Evolutionary conservation across 2,797 vertebrate species (phyloP).

Genomic region (Aulostomus chinensis): DNA sequence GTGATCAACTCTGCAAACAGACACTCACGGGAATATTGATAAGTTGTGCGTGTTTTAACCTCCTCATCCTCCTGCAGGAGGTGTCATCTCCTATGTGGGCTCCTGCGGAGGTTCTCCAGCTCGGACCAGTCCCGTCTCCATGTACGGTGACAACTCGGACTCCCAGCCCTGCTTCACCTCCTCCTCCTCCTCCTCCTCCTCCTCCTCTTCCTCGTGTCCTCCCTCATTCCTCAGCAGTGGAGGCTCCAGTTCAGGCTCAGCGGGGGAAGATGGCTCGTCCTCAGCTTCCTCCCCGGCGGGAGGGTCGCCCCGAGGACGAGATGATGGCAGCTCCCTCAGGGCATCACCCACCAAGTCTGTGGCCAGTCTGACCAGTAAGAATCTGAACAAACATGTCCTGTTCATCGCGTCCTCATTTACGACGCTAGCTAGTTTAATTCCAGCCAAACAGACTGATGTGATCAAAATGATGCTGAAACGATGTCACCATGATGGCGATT

Average conservation of each 20-base stretch:
- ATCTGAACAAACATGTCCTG: too few relatives aligned
- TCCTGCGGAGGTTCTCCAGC: conserved; percentile 27
- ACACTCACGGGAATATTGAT: too few relatives aligned
- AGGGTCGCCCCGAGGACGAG: conserved; percentile 37
- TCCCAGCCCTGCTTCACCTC: too few relatives aligned
- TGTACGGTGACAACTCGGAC: conserved; percentile 55
- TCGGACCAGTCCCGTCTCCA: conserved; percentile 49
- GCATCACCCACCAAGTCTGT: conserved; percentile 41
- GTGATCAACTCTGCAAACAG: too few relatives aligned
- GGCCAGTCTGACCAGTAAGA: conserved; percentile 57
- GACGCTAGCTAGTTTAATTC: too few relatives aligned
- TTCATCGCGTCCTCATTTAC: too few relatives aligned
- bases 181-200: too few relatives aligned
- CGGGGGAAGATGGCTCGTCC: conserved; percentile 46
- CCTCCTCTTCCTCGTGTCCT: neutral
- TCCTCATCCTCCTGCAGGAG: conserved; percentile 40
- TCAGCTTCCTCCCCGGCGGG: conserved; percentile 41
- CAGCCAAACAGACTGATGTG: too few relatives aligned
- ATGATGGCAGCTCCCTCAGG: conserved; percentile 20
- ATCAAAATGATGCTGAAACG: too few relatives aligned
- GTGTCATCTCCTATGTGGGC: conserved; percentile 59
- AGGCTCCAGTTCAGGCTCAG: conserved; percentile 39
- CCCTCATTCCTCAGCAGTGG: conserved; percentile 22
- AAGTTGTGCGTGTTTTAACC: too few relatives aligned
- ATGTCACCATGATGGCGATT: too few relatives aligned